Conservation (phyloP, 2,797 vertebrate species). For the Cygnus olor region DNA sequence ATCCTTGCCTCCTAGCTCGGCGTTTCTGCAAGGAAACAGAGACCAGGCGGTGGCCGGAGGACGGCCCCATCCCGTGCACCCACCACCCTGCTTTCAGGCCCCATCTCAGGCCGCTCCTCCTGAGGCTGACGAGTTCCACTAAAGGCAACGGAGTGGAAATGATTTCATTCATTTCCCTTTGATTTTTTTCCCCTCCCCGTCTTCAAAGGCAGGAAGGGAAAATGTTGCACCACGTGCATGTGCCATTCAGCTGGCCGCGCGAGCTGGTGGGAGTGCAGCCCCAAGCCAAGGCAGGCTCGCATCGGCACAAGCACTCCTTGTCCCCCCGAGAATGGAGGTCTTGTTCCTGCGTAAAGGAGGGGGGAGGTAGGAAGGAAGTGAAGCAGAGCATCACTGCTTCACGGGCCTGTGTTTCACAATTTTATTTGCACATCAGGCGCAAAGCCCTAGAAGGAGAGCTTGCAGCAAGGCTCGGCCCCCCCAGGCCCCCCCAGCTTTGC, state of each 20-base stretch:
- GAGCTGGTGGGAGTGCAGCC: conserved; percentile 24
- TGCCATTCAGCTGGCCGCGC: neutral
- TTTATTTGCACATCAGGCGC: neutral
- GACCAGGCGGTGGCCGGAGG: neutral
- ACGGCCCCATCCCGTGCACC: neutral
- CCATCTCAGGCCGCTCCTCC: neutral
- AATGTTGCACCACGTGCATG: neutral
- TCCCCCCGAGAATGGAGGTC: conserved; percentile 38
- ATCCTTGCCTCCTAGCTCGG: neutral
- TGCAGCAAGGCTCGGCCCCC: neutral
- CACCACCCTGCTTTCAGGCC: neutral
- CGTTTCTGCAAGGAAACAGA: neutral
- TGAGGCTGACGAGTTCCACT: neutral
- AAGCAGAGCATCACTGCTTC: neutral
- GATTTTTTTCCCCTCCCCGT: neutral
- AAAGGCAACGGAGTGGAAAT: neutral
- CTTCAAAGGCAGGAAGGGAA: conserved; percentile 67
- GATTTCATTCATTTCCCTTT: neutral
- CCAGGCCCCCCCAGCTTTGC: neutral
- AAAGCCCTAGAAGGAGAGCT: neutral
- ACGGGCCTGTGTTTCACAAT: neutral
- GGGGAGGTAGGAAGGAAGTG: conserved; percentile 11
- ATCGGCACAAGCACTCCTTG: conserved; percentile 33
- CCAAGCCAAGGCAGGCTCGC: neutral
- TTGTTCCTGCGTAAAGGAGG: neutral